These are phyloP conservation scores for Lipophrys pholis DNA, from an alignment of 2,113 vertebrate species.

Conservation along the genomic window DNA sequence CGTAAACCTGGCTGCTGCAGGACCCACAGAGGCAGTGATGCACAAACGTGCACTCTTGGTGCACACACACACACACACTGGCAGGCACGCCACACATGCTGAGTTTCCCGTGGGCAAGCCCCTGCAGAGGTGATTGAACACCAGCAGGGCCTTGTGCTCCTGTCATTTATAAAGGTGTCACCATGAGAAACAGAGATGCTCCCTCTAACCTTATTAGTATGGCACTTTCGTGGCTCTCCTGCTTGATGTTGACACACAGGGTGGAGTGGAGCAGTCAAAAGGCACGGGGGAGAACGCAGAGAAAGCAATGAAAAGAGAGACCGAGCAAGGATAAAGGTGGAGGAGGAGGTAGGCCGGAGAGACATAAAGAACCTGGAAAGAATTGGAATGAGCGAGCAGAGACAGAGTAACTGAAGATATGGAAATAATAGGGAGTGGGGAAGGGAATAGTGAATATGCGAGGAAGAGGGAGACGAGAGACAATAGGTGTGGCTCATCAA, in stretches of 20 bases:
- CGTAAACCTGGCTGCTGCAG: conserved; percentile 55
- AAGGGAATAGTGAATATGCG: conserved; percentile 52
- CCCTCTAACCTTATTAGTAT: conserved; percentile 76
- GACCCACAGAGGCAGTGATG: conserved; percentile 54
- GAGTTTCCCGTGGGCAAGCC: conserved; percentile 48
- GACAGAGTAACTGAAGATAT: conserved; percentile 29
- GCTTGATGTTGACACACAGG: conserved; percentile 57
- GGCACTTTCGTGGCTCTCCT: conserved; percentile 54
- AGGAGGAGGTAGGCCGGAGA: conserved; percentile 2
- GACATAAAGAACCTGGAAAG: conserved; percentile 16
- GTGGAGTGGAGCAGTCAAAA: conserved; percentile 27
- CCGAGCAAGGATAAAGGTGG: conserved; percentile 16
- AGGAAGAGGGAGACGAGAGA: conserved; percentile 55
- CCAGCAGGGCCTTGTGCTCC: conserved; percentile 52
- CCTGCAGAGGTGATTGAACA: conserved; percentile 76
- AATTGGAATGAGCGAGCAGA: conserved; percentile 15
- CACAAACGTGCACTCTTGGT: conserved; percentile 9
- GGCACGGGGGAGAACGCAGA: background rate
- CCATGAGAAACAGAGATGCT: conserved; percentile 74
- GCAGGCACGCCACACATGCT: conserved; percentile 14
- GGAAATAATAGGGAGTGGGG: conserved; percentile 25
- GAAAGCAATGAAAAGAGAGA: conserved; percentile 25
- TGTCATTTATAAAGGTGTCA: conserved; percentile 79
- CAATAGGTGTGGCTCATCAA: conserved; percentile 80
- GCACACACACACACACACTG: conserved; percentile 15